These are phyloP conservation scores for Branchinecta lynchi DNA, from an alignment of 1,140 invertebrate species.

Conservation along the genomic window DNA sequence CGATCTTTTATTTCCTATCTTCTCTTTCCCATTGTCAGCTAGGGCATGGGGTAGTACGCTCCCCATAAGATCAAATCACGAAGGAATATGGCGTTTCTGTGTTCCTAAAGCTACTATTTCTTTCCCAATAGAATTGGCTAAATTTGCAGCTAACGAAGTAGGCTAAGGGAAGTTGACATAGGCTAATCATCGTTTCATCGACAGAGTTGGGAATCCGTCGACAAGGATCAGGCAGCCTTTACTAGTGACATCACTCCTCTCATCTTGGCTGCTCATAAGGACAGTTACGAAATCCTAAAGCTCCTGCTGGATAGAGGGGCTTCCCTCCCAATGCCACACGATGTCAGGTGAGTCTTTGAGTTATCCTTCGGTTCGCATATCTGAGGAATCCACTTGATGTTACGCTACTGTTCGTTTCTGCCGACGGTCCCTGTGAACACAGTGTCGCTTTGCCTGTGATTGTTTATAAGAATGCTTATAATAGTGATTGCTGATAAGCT, in stretches of 20 bases:
- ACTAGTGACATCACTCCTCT: slow-evolving; percentile 76
- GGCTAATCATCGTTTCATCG: slow-evolving; percentile 16
- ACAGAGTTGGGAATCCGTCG: slow-evolving; percentile 69
- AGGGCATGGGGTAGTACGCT: too few species aligned
- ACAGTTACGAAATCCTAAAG: slow-evolving; percentile 84
- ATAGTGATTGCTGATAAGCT: too few species aligned
- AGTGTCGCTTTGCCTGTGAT: too few species aligned
- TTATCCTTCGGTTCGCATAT: background rate
- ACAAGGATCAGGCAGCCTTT: slow-evolving; percentile 61
- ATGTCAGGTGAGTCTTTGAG: slow-evolving; percentile 47
- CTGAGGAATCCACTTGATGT: too few species aligned
- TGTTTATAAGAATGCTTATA: too few species aligned
- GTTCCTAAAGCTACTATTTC: background rate
- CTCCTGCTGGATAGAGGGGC: slow-evolving; percentile 72
- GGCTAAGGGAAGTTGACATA: background rate
- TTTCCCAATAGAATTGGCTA: too few species aligned
- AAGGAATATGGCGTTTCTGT: background rate
- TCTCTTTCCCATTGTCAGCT: too few species aligned
- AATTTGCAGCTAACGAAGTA: too few species aligned
- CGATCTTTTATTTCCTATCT: too few species aligned
- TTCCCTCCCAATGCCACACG: slow-evolving; percentile 68
- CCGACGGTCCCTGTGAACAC: too few species aligned
- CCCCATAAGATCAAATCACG: background rate
- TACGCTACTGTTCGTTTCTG: too few species aligned
- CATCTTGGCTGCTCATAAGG: slow-evolving; percentile 72